These are phyloP conservation scores for Platycercus adscitus DNA, from an alignment of 2,113 vertebrate genomes.

Conservation along the genomic window DNA sequence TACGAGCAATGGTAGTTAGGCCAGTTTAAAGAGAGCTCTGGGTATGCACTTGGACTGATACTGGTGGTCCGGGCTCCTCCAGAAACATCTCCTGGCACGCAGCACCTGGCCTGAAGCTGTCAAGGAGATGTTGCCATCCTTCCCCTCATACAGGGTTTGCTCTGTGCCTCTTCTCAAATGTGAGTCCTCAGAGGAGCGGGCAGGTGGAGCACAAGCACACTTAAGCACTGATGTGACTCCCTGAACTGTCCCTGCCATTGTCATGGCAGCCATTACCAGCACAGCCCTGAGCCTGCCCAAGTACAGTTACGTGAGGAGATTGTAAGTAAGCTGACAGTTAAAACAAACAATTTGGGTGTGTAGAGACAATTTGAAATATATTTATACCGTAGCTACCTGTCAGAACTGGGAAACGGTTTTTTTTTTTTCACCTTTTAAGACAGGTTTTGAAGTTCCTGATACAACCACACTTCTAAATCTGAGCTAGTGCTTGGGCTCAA, in stretches of 20 bases:
- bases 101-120: fast-evolving
- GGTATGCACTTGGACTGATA: not conserved
- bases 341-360: not conserved
- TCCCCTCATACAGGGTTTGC: fast-evolving
- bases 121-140: fast-evolving
- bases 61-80: fast-evolving
- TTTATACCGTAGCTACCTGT: not conserved
- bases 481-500: constrained; percentile 29
- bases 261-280: not conserved
- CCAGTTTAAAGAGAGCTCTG: fast-evolving
- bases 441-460: not conserved
- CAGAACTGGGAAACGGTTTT: not conserved
- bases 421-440: not conserved
- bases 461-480: not conserved
- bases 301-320: not conserved
- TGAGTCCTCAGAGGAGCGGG: not conserved
- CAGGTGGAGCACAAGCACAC: not conserved
- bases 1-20: no score
- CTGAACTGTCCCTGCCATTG: fast-evolving
- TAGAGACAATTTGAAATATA: not conserved
- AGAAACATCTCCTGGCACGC: not conserved
- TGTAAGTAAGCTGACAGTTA: not conserved
- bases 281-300: not conserved
- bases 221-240: not conserved
- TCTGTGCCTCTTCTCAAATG: fast-evolving